Base-by-base conservation (phyloP, 2,888 invertebrate species). In the Caenorhabditis zanzibari region DNA sequence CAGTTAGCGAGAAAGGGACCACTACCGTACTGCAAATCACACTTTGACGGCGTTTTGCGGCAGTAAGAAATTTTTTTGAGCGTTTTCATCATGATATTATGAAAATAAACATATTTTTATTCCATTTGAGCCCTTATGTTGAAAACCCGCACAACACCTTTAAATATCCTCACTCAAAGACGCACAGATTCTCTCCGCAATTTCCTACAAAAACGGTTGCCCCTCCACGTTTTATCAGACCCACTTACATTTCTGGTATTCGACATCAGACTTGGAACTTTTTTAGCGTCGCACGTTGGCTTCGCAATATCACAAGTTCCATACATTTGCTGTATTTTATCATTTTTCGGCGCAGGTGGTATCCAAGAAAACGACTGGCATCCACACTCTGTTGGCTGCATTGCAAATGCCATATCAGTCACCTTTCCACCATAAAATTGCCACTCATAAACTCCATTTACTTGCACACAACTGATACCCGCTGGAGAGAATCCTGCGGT, bases 401-500 rank as follows among this genome's bases (percentile, higher is more conserved):
- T 44, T n/a, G 71, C 71, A n/a, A 71, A 58, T 12, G 71, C 35
- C 69, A 69, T 69, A 26, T 69, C 41, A 0, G 24, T 24, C 0
- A 69, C 56, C 26, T 56, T 56, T 12, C 69, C 56, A 1, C 69
- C 69, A 24, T 56, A 54, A 35, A 24, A 69, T 22, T 54, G 38
- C 69, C 69, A 69, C 24, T 56, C 35, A 12, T 41, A 69, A 16
- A 56, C 69, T 6, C 56, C 41, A 14, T 56, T 56, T 1, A 69
- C 54, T 16, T 10, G 24, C 14, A 56, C 56, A 56, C 69, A 69
- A 16, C 26, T n/a, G 7, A 69, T 69, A 14, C 56, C 56, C 10
- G 14, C 5, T 16, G 69, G 69, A 5, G 35, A n/a, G 41, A 69
- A 16, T 14, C 9, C 16, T 1, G 14, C 5, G 6, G 24, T 12